Evolutionary conservation across 2,888 invertebrate species (phyloP).

Genomic region (Eucera pruinosa): DNA sequence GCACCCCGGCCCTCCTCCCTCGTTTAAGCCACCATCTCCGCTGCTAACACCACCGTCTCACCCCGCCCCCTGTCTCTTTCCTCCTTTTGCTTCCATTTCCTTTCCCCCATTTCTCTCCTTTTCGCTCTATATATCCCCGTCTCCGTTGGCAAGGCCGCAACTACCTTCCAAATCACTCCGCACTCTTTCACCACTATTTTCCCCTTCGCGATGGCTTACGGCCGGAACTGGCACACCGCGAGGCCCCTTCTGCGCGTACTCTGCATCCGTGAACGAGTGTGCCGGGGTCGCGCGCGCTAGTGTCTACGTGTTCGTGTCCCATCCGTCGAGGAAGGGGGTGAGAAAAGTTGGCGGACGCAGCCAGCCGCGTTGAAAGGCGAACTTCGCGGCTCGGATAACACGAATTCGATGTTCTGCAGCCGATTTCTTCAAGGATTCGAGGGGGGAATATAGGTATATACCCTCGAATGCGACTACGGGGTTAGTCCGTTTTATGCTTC

Average conservation of each 20-base stretch:
- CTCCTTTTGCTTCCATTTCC: background rate
- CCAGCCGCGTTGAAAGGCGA: conserved; percentile 42
- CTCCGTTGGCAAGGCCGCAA: conserved; percentile 34
- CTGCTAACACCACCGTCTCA: conserved; percentile 47
- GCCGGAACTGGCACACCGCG: conserved; percentile 47
- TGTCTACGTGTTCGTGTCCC: background rate
- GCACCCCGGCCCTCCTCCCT: conserved; percentile 52
- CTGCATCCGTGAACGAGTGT: conserved; percentile 9
- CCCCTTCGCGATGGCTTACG: conserved; percentile 43
- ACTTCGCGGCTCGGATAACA: conserved; percentile 56
- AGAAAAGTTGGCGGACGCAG: conserved; percentile 21
- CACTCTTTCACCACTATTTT: conserved; percentile 50
- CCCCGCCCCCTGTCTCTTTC: conserved; percentile 9
- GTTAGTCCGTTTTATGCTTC: conserved; percentile 39
- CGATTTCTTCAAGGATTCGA: conserved; percentile 40
- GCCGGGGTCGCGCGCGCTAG: background rate
- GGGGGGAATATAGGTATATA: background rate
- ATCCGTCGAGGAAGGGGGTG: conserved; percentile 20
- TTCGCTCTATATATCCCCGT: background rate
- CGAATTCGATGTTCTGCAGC: conserved; percentile 43
- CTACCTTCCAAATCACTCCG: conserved; percentile 67
- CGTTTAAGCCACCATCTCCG: conserved; percentile 60
- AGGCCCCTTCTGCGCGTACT: conserved; percentile 16
- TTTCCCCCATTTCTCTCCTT: background rate
- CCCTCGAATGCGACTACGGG: too few species aligned